A percentile compares a stretch with the other conserved stretches of the same genome.
phyloP scores from a whole-genome alignment of 2,797 vertebrate species.

The Oreochromis grahami region DNA sequence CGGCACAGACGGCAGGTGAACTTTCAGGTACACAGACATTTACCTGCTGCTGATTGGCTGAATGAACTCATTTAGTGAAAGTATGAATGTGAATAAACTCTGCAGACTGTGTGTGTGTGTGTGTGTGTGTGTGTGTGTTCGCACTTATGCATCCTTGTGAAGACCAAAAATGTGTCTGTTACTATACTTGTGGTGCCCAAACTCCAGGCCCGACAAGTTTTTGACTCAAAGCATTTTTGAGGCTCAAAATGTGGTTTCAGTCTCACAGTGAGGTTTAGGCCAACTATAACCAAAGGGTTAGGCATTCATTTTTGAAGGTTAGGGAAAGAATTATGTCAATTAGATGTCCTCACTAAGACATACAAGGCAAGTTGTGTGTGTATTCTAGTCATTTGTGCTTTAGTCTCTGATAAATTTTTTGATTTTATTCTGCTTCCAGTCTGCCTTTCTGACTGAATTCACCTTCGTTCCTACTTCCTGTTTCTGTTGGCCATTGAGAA shows the following conservation, averaged over 20 bases:
- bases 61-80: neutral
- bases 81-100: neutral
- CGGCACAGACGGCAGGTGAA: no score
- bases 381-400: neutral
- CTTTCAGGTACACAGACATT: no score
- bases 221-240: neutral
- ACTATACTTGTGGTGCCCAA: neutral
- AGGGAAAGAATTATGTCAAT: neutral
- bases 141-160: neutral
- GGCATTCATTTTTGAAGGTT: neutral
- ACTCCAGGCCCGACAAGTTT: no score
- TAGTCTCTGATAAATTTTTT: neutral
- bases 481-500: neutral
- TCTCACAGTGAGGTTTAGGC: neutral
- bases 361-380: neutral
- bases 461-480: neutral
- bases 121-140: no score
- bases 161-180: neutral
- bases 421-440: neutral
- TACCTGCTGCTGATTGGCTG: neutral
- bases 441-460: neutral
- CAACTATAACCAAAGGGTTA: neutral
- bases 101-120: neutral
- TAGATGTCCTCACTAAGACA: neutral
- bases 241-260: neutral